Conservation (phyloP, 2,113 vertebrate genomes). For the Thomomys bottae region DNA sequence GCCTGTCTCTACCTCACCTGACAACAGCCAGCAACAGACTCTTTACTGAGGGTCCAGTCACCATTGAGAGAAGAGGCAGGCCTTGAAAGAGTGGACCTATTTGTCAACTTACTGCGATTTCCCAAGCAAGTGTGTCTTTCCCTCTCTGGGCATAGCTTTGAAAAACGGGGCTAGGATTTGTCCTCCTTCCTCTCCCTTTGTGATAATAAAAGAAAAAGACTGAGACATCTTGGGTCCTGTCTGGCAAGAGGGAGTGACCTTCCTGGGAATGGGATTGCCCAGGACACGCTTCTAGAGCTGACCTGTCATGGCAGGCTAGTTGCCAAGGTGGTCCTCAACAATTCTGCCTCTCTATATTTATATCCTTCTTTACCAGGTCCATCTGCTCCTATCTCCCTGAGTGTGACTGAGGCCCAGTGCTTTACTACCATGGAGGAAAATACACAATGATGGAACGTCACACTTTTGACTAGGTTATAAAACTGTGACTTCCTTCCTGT, state of each 20-base stretch:
- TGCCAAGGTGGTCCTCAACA: background rate
- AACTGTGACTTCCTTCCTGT: background rate
- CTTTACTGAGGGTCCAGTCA: background rate
- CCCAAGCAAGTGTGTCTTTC: background rate
- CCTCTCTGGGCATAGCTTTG: slow-evolving; percentile 27
- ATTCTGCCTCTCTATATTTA: background rate
- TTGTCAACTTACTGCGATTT: background rate
- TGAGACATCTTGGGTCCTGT: slow-evolving; percentile 9
- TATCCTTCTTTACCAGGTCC: no score
- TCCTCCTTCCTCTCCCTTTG: background rate
- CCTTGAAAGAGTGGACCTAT: background rate
- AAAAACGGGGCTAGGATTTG: background rate
- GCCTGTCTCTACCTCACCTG: accelerated
- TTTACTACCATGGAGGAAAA: slow-evolving; percentile 29
- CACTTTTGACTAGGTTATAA: slow-evolving; percentile 5
- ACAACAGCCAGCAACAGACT: background rate
- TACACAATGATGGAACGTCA: slow-evolving; percentile 21
- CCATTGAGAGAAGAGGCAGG: background rate
- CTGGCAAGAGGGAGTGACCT: background rate
- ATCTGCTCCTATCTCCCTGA: background rate
- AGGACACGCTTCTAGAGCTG: background rate
- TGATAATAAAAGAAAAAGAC: slow-evolving; percentile 9
- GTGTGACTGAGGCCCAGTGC: background rate
- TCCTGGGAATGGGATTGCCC: background rate
- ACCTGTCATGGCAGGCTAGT: background rate